Evolutionary conservation across 2,113 vertebrate species (phyloP).

Genomic region (Antechinus stuartii): DNA sequence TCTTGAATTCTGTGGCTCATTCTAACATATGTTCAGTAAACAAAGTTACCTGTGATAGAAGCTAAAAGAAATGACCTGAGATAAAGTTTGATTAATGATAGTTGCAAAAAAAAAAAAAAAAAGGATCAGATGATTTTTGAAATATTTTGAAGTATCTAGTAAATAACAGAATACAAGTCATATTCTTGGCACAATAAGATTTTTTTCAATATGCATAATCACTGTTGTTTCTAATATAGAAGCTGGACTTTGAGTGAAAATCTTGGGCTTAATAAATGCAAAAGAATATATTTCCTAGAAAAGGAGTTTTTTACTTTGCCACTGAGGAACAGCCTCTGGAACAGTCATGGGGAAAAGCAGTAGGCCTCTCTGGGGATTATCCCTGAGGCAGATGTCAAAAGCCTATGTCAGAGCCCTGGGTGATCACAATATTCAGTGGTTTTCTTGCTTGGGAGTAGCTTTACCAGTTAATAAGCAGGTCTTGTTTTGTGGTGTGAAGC

Average conservation of each 20-base stretch:
- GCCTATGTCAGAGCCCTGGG: background rate
- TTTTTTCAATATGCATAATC: slow-evolving; percentile 78
- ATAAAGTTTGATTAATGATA: slow-evolving; percentile 79
- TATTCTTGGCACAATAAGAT: slow-evolving; percentile 79
- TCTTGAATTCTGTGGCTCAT: slow-evolving; percentile 56
- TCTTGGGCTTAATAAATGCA: slow-evolving; percentile 77
- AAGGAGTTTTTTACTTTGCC: slow-evolving; percentile 76
- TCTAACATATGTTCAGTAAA: slow-evolving; percentile 31
- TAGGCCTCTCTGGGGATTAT: background rate
- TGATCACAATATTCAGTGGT: background rate
- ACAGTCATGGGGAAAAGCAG: background rate
- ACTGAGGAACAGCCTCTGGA: slow-evolving; percentile 49
- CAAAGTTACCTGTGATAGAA: slow-evolving; percentile 60
- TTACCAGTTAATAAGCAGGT: background rate
- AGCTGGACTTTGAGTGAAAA: slow-evolving; percentile 81
- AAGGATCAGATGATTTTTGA: slow-evolving; percentile 75
- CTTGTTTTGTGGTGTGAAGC: background rate
- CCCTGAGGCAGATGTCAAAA: background rate
- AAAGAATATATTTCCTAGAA: slow-evolving; percentile 75
- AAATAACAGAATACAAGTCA: slow-evolving; percentile 73
- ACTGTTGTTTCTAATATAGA: slow-evolving; percentile 76
- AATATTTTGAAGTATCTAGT: slow-evolving; percentile 53
- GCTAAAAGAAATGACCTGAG: slow-evolving; percentile 81
- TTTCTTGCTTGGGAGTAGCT: background rate
- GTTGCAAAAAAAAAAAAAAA: slow-evolving; percentile 78